Conservation (phyloP, 1,140 invertebrate species). For the Calycopis cecrops region DNA sequence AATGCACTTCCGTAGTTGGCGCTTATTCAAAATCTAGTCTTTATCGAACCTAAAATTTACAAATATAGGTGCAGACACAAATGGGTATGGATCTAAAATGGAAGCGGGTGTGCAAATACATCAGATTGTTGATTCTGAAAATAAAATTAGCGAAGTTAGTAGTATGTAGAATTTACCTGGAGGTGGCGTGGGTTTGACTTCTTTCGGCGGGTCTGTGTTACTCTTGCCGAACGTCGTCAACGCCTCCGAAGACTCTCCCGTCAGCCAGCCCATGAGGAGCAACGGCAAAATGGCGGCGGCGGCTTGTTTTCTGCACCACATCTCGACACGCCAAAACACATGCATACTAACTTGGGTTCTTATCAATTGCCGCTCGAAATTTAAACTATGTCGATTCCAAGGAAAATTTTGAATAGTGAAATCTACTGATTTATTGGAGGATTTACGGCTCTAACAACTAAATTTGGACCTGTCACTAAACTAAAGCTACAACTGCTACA, state of each 20-base stretch:
- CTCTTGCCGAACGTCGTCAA: slow-evolving; percentile 83
- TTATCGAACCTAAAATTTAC: too few species aligned
- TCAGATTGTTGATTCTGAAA: neutral
- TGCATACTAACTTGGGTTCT: slow-evolving; percentile 41
- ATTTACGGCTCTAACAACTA: too few species aligned
- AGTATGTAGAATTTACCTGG: slow-evolving; percentile 68
- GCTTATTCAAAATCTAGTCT: too few species aligned
- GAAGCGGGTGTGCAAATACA: neutral
- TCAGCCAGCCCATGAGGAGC: slow-evolving; percentile 67
- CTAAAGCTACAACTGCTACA: too few species aligned
- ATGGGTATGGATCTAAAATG: neutral
- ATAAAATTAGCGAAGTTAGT: neutral
- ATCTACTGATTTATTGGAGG: too few species aligned
- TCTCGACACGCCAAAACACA: slow-evolving; percentile 55
- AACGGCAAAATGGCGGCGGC: slow-evolving; percentile 64
- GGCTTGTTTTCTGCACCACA: slow-evolving; percentile 59
- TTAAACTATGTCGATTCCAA: neutral
- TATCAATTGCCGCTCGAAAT: neutral
- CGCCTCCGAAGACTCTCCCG: slow-evolving; percentile 73
- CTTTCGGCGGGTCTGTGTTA: slow-evolving; percentile 69
- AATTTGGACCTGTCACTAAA: too few species aligned
- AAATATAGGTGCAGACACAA: too few species aligned
- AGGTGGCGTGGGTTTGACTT: slow-evolving; percentile 68
- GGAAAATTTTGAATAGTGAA: too few species aligned
- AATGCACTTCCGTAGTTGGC: too few species aligned